Conservation (phyloP, 2,113 vertebrate species). For the Coracopsis vasa region DNA sequence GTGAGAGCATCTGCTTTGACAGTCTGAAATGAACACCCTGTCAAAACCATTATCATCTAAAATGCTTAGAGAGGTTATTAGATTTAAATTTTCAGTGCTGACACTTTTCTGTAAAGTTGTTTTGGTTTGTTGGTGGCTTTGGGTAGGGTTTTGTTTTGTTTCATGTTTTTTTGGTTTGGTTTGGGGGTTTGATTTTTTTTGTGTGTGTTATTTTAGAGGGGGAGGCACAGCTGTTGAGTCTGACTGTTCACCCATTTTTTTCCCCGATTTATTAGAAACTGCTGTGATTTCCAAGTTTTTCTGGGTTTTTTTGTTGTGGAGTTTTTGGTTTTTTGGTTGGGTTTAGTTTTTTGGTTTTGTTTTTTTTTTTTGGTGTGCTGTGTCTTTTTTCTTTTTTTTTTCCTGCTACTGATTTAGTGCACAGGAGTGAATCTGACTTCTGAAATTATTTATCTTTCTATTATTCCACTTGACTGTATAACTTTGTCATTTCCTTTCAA, state of each 20-base stretch:
- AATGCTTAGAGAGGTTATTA: not conserved
- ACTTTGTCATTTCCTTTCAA: slow-evolving; percentile 47
- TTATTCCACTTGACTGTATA: slow-evolving; percentile 20
- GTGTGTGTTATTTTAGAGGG: not conserved
- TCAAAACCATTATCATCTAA: not conserved
- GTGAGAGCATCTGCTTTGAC: not conserved
- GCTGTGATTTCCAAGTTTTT: not conserved
- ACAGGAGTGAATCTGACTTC: slow-evolving; percentile 14
- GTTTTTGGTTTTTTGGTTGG: no score
- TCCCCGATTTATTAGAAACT: not conserved
- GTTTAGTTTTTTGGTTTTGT: no score
- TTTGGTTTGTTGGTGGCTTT: not conserved
- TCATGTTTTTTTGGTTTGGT: not conserved
- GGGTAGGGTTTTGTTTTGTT: not conserved
- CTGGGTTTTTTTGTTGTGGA: not conserved
- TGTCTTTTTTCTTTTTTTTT: not conserved
- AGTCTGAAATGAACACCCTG: not conserved
- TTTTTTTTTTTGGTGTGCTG: no score
- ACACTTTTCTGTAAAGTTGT: not conserved
- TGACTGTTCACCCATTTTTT: not conserved
- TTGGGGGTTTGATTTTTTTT: not conserved
- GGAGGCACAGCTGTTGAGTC: not conserved
- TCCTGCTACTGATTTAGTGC: not conserved
- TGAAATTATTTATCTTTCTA: slow-evolving; percentile 44
- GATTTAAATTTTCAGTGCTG: not conserved